Evolutionary conservation across 2,113 vertebrate species (phyloP).

Genomic region (Zapornia atra): DNA sequence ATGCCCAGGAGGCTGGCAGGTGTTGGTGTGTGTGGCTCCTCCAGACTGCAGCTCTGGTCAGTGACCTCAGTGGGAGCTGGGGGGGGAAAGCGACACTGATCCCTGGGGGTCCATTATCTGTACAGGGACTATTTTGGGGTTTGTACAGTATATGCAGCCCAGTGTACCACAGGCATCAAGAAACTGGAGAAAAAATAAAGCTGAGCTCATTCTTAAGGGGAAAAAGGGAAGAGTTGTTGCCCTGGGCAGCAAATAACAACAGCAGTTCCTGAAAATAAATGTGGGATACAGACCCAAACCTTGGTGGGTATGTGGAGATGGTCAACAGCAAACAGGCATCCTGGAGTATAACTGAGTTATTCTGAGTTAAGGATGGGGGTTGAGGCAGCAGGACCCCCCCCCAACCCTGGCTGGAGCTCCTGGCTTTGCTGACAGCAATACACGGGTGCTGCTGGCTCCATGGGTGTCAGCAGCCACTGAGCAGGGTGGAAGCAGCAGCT

Average conservation of each 20-base stretch:
- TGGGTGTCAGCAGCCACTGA: rapidly evolving
- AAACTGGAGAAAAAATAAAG: not conserved
- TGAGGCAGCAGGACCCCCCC: not conserved
- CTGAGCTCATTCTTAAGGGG: not conserved
- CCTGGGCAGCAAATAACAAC: not conserved
- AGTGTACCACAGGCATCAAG: not conserved
- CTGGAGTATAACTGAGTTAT: not conserved
- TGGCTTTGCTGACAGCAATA: rapidly evolving
- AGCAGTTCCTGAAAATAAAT: not conserved
- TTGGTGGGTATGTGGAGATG: not conserved
- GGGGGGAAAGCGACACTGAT: not conserved
- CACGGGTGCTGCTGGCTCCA: rapidly evolving
- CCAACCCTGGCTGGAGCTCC: rapidly evolving
- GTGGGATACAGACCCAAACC: not conserved
- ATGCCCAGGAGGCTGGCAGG: not conserved
- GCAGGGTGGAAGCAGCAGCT: not conserved
- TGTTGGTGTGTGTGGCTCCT: not conserved
- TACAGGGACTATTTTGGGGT: not conserved
- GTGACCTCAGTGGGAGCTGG: not conserved
- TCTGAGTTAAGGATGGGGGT: no score
- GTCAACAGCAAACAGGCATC: rapidly evolving
- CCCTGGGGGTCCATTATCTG: not conserved
- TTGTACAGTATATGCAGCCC: not conserved
- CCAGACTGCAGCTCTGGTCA: not conserved
- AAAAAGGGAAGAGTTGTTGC: not conserved